phyloP scores from a whole-genome alignment of 2,888 invertebrate species.

The Silvanus unidentatus region DNA sequence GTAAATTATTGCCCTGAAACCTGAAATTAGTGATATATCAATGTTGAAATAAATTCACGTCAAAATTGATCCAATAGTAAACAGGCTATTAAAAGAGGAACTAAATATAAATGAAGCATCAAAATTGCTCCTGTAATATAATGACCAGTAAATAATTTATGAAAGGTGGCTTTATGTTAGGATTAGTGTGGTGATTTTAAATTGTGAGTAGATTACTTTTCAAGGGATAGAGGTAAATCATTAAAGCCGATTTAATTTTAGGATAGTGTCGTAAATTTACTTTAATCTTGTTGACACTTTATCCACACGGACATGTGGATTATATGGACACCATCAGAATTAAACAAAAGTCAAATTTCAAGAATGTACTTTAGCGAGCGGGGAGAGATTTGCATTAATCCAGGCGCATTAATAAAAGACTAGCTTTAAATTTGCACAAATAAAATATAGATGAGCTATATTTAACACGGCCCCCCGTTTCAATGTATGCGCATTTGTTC shows the following conservation, averaged over 20 bases:
- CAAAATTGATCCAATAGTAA: too few relatives aligned
- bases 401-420: too few relatives aligned
- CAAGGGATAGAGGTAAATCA: conserved; percentile 21
- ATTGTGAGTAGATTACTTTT: conserved; percentile 15
- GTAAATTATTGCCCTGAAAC: too few relatives aligned
- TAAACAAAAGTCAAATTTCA: too few relatives aligned
- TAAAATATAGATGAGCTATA: too few relatives aligned
- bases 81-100: not conserved
- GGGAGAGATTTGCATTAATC: too few relatives aligned
- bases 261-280: conserved; percentile 21
- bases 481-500: too few relatives aligned
- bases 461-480: too few relatives aligned
- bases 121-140: not conserved
- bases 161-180: conserved; percentile 8
- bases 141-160: conserved; percentile 12
- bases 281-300: conserved; percentile 24
- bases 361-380: too few relatives aligned
- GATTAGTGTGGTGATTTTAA: conserved; percentile 11
- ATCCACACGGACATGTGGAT: conserved; percentile 9
- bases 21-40: too few relatives aligned
- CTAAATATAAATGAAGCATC: conserved; percentile 8
- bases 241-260: conserved; percentile 26
- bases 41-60: too few relatives aligned
- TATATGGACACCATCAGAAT: not conserved
- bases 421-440: too few relatives aligned